phyloP scores from a whole-genome alignment of 2,113 vertebrate genomes.

The Trinectes maculatus region DNA sequence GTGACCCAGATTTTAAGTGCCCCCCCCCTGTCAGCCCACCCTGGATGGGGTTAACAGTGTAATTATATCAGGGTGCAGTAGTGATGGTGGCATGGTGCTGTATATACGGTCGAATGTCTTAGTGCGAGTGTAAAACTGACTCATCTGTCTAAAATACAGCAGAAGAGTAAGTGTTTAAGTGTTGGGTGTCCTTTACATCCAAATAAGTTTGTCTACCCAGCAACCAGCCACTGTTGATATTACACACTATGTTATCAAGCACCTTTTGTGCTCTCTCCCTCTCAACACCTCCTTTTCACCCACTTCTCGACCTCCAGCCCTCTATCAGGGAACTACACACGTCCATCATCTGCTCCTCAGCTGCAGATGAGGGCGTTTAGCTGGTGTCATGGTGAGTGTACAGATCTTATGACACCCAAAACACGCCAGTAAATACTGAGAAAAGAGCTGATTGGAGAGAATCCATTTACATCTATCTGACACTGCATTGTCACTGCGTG shows the following conservation, averaged over 20 bases:
- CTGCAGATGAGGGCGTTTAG: not conserved
- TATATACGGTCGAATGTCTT: conserved; percentile 39
- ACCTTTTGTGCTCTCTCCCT: conserved; percentile 21
- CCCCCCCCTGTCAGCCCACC: conserved; percentile 52
- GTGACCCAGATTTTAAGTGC: conserved; percentile 70
- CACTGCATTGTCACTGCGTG: conserved; percentile 5
- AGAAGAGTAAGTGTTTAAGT: conserved; percentile 20
- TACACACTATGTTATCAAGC: conserved; percentile 35
- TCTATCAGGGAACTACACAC: conserved; percentile 23
- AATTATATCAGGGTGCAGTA: conserved; percentile 67
- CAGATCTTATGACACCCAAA: not conserved
- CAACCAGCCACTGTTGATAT: conserved; percentile 44
- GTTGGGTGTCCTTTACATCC: conserved; percentile 44
- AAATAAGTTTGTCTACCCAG: conserved; percentile 46
- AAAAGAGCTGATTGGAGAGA: not conserved
- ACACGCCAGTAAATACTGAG: not conserved
- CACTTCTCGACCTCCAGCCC: conserved; percentile 29
- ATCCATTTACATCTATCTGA: not conserved
- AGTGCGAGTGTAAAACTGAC: conserved; percentile 46
- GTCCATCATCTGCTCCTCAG: conserved; percentile 6
- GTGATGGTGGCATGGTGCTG: conserved; percentile 35
- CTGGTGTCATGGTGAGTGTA: not conserved
- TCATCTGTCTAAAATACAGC: conserved; percentile 70
- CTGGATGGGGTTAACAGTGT: conserved; percentile 61
- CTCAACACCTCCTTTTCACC: conserved; percentile 53